Conservation (phyloP, 1,140 invertebrate genomes). For the Calephelis virginiensis region DNA sequence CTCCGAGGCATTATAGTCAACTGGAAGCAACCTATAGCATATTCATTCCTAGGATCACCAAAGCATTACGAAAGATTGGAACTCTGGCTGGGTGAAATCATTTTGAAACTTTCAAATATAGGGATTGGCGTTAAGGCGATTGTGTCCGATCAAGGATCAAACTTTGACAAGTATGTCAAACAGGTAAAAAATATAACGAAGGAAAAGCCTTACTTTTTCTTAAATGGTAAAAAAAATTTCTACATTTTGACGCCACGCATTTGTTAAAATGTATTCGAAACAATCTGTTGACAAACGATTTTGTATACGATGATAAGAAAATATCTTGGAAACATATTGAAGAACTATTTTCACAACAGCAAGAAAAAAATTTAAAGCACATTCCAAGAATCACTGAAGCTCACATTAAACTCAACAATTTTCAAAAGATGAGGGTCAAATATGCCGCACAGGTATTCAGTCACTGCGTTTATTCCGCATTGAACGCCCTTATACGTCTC, state of each 20-base stretch:
- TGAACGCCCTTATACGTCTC: neutral
- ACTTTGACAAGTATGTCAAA: conserved; percentile 34
- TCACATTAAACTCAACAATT: neutral
- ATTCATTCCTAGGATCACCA: conserved; percentile 28
- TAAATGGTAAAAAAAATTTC: conserved; percentile 31
- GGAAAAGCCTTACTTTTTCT: conserved; percentile 33
- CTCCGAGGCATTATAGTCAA: conserved; percentile 31
- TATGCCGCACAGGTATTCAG: conserved; percentile 3
- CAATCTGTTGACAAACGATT: conserved; percentile 31
- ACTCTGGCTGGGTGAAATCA: conserved; percentile 31
- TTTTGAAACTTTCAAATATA: conserved; percentile 30
- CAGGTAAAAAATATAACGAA: conserved; percentile 27
- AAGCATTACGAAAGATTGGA: conserved; percentile 28
- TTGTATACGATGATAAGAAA: conserved; percentile 17
- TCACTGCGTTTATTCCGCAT: neutral
- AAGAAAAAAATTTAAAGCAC: too few species aligned
- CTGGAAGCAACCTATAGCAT: conserved; percentile 38
- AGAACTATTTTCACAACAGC: too few species aligned
- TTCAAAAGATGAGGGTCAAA: neutral
- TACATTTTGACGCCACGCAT: conserved; percentile 39
- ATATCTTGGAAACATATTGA: conserved; percentile 22
- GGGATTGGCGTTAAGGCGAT: conserved; percentile 34
- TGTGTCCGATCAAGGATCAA: conserved; percentile 31
- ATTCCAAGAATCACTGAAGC: neutral
- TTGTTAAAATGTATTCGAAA: conserved; percentile 32